Evolutionary conservation across 2,113 vertebrate genomes (phyloP).

Genomic region (Ailurus styani): DNA sequence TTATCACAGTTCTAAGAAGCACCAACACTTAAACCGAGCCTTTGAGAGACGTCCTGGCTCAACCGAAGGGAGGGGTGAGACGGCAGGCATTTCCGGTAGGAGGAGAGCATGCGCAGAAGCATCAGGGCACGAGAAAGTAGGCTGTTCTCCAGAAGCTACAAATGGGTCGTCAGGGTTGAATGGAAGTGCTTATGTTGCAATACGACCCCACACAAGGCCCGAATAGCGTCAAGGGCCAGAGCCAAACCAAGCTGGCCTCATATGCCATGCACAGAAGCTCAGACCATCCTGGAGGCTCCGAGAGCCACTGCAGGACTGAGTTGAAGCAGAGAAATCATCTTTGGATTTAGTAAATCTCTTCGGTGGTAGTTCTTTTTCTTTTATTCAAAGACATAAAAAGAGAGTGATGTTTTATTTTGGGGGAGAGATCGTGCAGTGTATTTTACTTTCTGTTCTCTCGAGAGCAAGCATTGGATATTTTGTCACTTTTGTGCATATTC

Average conservation of each 20-base stretch:
- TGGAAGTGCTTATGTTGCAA: not conserved
- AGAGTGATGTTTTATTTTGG: not conserved
- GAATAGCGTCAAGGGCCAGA: not conserved
- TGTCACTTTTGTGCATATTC: slow-evolving; percentile 22
- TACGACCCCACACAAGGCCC: not conserved
- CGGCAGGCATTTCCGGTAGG: not conserved
- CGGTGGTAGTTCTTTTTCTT: slow-evolving; percentile 3
- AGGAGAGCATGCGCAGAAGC: not conserved
- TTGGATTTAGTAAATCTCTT: slow-evolving; percentile 29
- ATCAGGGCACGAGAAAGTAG: not conserved
- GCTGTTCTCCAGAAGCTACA: not conserved
- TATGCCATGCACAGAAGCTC: not conserved
- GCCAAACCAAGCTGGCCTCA: not conserved
- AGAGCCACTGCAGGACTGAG: not conserved
- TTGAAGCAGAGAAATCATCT: slow-evolving; percentile 28
- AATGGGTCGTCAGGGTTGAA: not conserved
- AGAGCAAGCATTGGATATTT: not conserved
- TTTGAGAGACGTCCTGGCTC: not conserved
- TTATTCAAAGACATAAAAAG: not conserved
- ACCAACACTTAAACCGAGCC: not conserved
- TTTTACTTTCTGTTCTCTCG: not conserved
- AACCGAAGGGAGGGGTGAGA: not conserved
- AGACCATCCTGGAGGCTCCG: not conserved
- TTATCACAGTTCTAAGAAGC: not conserved
- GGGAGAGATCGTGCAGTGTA: not conserved